A percentile compares a stretch with the other conserved stretches of the same genome.
Conservation (phyloP, 1,140 invertebrate species). For the Solen grandis region DNA sequence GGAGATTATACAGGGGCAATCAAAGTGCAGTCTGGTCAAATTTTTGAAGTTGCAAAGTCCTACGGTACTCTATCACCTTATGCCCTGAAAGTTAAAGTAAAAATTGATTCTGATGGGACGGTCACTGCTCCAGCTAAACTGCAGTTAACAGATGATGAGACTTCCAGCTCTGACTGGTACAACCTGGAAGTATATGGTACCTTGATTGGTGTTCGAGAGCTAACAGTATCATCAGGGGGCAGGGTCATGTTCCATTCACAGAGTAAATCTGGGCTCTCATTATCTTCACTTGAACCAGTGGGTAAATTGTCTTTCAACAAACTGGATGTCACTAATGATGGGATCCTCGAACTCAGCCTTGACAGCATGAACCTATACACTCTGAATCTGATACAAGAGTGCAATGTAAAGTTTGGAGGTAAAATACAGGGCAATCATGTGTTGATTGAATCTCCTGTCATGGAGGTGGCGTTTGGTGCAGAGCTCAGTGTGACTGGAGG, state of each 20-base stretch:
- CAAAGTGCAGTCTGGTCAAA: slow-evolving; percentile 55
- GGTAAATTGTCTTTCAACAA: slow-evolving; percentile 63
- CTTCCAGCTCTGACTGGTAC: slow-evolving; percentile 40
- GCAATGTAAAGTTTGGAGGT: slow-evolving; percentile 70
- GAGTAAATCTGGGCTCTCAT: slow-evolving; percentile 62
- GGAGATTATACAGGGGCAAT: slow-evolving; percentile 68
- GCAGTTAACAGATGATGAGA: slow-evolving; percentile 61
- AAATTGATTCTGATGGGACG: slow-evolving; percentile 55
- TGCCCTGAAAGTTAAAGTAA: slow-evolving; percentile 67
- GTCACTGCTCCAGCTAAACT: slow-evolving; percentile 66
- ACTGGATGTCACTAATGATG: slow-evolving; percentile 65
- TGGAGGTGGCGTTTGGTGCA: slow-evolving; percentile 65
- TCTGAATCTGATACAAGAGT: slow-evolving; percentile 56
- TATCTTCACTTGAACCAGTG: slow-evolving; percentile 45
- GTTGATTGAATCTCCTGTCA: slow-evolving; percentile 53
- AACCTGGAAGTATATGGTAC: slow-evolving; percentile 66
- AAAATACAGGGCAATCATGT: slow-evolving; percentile 58
- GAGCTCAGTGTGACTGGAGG: slow-evolving; percentile 55
- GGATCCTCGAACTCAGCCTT: slow-evolving; percentile 58
- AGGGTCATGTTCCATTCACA: slow-evolving; percentile 58
- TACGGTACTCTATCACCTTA: slow-evolving; percentile 70
- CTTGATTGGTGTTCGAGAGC: slow-evolving; percentile 61
- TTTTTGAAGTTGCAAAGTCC: slow-evolving; percentile 61
- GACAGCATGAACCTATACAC: slow-evolving; percentile 57
- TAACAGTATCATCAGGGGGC: slow-evolving; percentile 66